Conservation (phyloP, 2,888 invertebrate species). For the Platerodrilus igneus region DNA sequence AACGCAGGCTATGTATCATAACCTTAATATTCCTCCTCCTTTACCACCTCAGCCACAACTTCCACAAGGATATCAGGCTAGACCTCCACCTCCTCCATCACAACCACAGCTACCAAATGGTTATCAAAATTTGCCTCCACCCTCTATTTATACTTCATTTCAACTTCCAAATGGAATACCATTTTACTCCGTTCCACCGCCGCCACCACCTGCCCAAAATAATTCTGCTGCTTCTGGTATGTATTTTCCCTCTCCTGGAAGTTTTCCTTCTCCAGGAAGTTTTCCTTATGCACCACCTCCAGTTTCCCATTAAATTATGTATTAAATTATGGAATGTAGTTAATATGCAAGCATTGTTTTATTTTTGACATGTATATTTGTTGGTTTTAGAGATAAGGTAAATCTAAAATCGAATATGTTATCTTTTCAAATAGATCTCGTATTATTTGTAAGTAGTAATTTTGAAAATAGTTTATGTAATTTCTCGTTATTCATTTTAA, state of each 20-base stretch:
- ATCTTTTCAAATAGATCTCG: too few relatives aligned
- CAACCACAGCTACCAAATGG: constrained; percentile 29
- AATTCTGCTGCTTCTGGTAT: constrained; percentile 27
- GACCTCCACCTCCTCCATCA: constrained; percentile 29
- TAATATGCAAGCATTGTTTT: too few relatives aligned
- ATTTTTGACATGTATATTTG: too few relatives aligned
- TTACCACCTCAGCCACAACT: constrained; percentile 43
- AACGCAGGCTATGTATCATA: constrained; percentile 28
- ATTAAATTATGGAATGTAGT: too few relatives aligned
- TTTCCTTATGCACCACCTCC: constrained; percentile 42
- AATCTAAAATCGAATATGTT: too few relatives aligned
- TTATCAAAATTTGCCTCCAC: constrained; percentile 34
- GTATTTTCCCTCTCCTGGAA: too few relatives aligned
- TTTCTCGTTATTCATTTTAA: too few relatives aligned
- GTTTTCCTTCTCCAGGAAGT: constrained; percentile 34
- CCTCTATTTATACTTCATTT: constrained; percentile 34
- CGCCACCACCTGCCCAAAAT: constrained; percentile 38
- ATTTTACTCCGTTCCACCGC: constrained; percentile 43
- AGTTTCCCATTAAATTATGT: constrained; percentile 39
- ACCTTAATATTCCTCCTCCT: constrained; percentile 33
- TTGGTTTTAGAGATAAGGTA: too few relatives aligned
- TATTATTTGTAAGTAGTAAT: too few relatives aligned
- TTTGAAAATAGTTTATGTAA: too few relatives aligned
- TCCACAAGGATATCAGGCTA: constrained; percentile 38
- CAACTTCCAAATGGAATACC: constrained; percentile 40